Percentiles rank a stretch among this genome's conserved stretches.
These are phyloP conservation scores for Sphecodes monilicornis DNA, from an alignment of 2,888 invertebrate genomes.

Conservation along the genomic window DNA sequence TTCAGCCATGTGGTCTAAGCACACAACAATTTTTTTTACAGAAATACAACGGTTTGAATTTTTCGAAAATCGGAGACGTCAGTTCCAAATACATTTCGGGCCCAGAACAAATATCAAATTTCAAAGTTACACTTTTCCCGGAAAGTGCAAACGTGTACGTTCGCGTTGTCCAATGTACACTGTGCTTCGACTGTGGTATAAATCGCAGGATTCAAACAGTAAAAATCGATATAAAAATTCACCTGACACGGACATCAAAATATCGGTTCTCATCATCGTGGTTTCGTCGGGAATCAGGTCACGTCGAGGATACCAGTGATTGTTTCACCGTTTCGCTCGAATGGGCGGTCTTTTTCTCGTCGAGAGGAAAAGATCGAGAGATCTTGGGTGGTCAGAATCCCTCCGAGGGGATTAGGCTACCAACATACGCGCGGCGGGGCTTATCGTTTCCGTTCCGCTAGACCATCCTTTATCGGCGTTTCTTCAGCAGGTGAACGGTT, in stretches of 20 bases:
- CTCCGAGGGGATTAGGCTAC: background rate
- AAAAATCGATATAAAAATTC: background rate
- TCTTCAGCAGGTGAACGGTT: conserved; percentile 7
- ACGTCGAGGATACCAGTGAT: background rate
- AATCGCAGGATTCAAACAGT: background rate
- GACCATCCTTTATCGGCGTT: background rate
- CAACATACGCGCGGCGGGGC: background rate
- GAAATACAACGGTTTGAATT: background rate
- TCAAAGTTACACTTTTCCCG: background rate
- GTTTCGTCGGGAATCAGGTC: background rate
- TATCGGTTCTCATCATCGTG: background rate
- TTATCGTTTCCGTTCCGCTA: background rate
- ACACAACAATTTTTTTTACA: too few relatives aligned
- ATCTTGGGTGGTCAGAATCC: background rate
- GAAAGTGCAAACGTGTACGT: background rate
- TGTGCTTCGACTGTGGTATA: background rate
- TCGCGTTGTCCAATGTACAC: too few relatives aligned
- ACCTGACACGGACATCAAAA: background rate
- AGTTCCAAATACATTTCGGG: background rate
- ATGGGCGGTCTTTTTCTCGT: background rate
- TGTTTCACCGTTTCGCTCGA: background rate
- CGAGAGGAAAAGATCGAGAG: background rate
- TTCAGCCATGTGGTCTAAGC: too few relatives aligned
- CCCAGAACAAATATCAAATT: background rate
- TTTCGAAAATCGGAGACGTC: background rate